Percentiles rank a stretch among this genome's conserved stretches.
phyloP scores from a whole-genome alignment of 2,888 invertebrate species.

The Ditylenchus weischeri region DNA sequence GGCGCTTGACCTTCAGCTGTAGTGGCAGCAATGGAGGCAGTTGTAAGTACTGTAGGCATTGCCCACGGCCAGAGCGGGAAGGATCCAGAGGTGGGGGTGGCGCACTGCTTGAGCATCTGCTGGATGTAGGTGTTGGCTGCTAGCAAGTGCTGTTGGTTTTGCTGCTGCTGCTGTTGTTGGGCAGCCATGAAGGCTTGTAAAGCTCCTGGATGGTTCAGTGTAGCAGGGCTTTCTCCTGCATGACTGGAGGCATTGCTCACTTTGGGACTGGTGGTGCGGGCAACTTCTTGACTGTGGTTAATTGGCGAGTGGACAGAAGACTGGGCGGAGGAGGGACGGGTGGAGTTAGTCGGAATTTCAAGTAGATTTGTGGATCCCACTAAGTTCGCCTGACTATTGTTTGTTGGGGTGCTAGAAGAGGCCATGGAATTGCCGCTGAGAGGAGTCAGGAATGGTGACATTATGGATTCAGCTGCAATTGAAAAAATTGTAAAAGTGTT shows the following conservation, averaged over 20 bases:
- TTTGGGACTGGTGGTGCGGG: background rate
- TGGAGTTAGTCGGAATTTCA: background rate
- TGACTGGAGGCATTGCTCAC: background rate
- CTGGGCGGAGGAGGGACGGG: background rate
- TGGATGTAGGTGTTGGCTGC: slow-evolving; percentile 6
- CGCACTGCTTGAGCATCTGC: slow-evolving; percentile 8
- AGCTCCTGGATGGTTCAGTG: background rate
- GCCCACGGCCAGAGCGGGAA: slow-evolving; percentile 1
- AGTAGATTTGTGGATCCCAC: background rate
- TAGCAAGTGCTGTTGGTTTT: background rate
- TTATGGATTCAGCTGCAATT: background rate
- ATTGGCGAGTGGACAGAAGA: background rate
- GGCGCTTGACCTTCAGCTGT: no score
- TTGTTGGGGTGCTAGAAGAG: background rate
- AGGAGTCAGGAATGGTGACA: background rate
- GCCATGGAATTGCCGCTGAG: background rate
- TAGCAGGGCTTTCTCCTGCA: background rate
- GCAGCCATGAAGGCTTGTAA: background rate
- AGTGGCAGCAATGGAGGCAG: no score
- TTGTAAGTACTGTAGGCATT: no score
- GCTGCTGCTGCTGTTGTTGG: slow-evolving; percentile 8
- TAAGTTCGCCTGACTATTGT: background rate
- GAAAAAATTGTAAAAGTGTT: no score
- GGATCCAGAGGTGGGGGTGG: slow-evolving; percentile 3
- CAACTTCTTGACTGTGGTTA: background rate